Conservation (phyloP, 2,888 invertebrate genomes). For the Steinernema carpocapsae region DNA sequence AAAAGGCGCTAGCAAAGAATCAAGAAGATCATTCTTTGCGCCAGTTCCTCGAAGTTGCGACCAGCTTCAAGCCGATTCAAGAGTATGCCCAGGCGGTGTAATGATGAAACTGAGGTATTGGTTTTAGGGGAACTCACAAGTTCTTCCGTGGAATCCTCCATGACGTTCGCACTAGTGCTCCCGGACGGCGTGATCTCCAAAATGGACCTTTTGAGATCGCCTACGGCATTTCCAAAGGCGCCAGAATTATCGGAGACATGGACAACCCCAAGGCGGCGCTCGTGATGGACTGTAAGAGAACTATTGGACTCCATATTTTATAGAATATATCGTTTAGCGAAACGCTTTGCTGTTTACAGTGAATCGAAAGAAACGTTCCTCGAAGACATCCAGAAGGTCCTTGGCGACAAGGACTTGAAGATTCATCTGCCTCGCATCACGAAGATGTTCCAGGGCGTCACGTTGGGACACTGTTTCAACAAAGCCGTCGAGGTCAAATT, state of each 20-base stretch:
- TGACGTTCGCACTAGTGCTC: not conserved
- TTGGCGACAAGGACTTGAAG: not conserved
- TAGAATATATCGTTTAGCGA: too few relatives aligned
- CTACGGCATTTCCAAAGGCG: not conserved
- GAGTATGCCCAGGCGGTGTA: not conserved
- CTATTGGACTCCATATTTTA: too few relatives aligned
- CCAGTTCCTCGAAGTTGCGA: not conserved
- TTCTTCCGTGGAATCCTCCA: not conserved
- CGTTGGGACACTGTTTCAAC: not conserved
- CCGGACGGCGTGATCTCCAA: not conserved
- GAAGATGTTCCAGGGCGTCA: not conserved
- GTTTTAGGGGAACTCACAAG: not conserved
- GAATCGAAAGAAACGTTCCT: too few relatives aligned
- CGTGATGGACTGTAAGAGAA: not conserved
- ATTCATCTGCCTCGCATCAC: not conserved
- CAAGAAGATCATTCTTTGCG: not conserved
- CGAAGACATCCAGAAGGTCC: not conserved
- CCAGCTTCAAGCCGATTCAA: not conserved
- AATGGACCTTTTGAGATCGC: not conserved
- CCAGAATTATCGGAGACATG: not conserved
- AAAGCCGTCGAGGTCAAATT: not conserved
- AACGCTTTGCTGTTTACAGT: too few relatives aligned
- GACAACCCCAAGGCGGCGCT: not conserved
- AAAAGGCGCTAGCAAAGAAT: not conserved
- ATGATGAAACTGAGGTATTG: not conserved